Evolutionary conservation across 2,888 invertebrate genomes (phyloP).

Genomic region (Leptinotarsa tumamoca): DNA sequence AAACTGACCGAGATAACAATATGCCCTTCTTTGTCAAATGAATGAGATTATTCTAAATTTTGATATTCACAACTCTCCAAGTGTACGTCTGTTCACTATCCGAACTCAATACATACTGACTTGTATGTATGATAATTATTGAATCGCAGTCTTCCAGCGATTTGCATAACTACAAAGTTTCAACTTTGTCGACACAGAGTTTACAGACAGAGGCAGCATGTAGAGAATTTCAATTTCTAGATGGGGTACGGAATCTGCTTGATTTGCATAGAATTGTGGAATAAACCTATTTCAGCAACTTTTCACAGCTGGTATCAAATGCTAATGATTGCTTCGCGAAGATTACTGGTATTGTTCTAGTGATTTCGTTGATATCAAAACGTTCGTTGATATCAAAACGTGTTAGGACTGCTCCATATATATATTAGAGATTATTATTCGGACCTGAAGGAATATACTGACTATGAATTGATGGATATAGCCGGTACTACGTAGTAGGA

Average conservation of each 20-base stretch:
- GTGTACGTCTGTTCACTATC: too few relatives aligned
- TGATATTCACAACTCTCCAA: too few relatives aligned
- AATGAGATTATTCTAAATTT: too few relatives aligned
- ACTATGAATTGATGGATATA: too few relatives aligned
- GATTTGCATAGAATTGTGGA: background rate
- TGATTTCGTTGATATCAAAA: background rate
- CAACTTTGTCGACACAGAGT: conserved; percentile 28
- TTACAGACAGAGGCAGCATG: conserved; percentile 29
- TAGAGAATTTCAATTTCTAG: conserved; percentile 26
- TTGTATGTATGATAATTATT: background rate
- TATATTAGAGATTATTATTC: too few relatives aligned
- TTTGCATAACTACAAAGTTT: conserved; percentile 34
- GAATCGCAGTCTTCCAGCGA: background rate
- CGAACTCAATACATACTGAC: too few relatives aligned
- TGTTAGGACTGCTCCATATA: too few relatives aligned
- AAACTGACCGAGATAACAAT: too few relatives aligned
- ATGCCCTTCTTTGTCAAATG: too few relatives aligned
- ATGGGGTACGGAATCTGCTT: background rate
- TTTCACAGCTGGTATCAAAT: background rate
- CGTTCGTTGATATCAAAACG: background rate
- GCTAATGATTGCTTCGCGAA: background rate
- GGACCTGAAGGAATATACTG: too few relatives aligned
- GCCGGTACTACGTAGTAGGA: too few relatives aligned
- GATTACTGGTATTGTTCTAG: background rate
- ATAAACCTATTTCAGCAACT: background rate